These are phyloP conservation scores for Euplexia lucipara DNA, from an alignment of 2,888 invertebrate genomes.

Conservation along the genomic window DNA sequence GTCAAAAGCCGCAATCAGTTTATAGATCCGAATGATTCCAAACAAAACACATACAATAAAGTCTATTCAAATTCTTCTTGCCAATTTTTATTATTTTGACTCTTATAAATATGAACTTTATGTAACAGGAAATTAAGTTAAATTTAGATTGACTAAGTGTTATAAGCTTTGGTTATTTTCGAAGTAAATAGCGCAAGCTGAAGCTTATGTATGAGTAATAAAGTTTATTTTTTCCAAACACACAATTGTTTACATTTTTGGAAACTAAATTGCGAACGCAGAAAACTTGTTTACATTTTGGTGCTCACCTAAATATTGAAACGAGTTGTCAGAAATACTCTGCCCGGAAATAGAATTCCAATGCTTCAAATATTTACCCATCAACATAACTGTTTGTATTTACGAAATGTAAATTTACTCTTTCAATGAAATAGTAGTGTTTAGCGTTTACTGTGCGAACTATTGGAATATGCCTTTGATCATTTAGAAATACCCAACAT, in stretches of 20 bases:
- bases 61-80: too few species aligned
- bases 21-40: slow-evolving; percentile 56
- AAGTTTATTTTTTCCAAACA: too few species aligned
- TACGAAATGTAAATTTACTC: slow-evolving; percentile 41
- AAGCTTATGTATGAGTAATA: too few species aligned
- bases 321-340: slow-evolving; percentile 65
- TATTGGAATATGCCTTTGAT: background rate
- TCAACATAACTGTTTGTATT: slow-evolving; percentile 57
- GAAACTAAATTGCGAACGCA: too few species aligned
- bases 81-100: too few species aligned
- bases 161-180: too few species aligned
- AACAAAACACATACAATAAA: slow-evolving; percentile 58
- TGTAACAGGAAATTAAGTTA: too few species aligned
- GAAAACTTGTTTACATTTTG: slow-evolving; percentile 59
- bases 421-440: slow-evolving; percentile 32
- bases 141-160: too few species aligned
- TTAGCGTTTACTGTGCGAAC: background rate
- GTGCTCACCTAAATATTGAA: slow-evolving; percentile 67
- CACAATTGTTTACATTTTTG: too few species aligned
- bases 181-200: too few species aligned
- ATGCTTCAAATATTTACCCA: slow-evolving; percentile 67
- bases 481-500: background rate
- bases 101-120: too few species aligned
- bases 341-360: slow-evolving; percentile 70
- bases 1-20: slow-evolving; percentile 59